phyloP scores from a whole-genome alignment of 2,113 vertebrate species.

The Danionella cerebrum region DNA sequence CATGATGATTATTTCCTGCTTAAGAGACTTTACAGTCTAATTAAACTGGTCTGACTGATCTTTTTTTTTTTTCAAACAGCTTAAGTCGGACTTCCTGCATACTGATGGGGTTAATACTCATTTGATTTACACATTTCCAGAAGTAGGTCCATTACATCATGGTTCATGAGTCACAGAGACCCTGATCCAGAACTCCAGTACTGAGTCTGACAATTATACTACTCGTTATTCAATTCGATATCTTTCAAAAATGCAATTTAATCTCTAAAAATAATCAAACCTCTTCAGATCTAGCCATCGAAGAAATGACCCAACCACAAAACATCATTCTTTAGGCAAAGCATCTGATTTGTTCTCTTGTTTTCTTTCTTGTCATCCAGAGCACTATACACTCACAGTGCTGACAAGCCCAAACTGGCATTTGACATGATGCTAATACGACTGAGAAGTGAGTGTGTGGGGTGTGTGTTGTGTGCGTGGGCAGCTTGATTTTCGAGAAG shows the following conservation, averaged over 20 bases:
- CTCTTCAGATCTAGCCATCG: not conserved
- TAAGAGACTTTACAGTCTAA: constrained; percentile 27
- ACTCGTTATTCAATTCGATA: no score
- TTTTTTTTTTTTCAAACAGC: constrained; percentile 31
- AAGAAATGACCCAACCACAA: not conserved
- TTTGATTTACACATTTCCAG: not conserved
- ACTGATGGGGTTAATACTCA: not conserved
- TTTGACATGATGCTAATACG: not conserved
- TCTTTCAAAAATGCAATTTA: no score
- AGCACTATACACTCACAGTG: not conserved
- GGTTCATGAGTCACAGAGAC: not conserved
- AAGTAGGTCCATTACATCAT: constrained; percentile 3
- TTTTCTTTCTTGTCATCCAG: not conserved
- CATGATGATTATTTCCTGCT: constrained; percentile 37
- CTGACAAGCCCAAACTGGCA: constrained; percentile 1
- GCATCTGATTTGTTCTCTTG: not conserved
- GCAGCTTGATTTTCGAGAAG: not conserved
- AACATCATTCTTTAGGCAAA: not conserved
- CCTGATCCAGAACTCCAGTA: not conserved
- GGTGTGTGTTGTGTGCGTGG: not conserved
- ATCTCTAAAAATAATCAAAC: not conserved
- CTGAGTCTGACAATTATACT: no score
- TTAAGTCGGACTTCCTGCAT: constrained; percentile 16
- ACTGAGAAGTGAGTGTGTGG: not conserved
- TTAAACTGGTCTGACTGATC: constrained; percentile 30